Base-by-base conservation (phyloP, 2,888 invertebrate species). In the Pemphredon lugubris region DNA sequence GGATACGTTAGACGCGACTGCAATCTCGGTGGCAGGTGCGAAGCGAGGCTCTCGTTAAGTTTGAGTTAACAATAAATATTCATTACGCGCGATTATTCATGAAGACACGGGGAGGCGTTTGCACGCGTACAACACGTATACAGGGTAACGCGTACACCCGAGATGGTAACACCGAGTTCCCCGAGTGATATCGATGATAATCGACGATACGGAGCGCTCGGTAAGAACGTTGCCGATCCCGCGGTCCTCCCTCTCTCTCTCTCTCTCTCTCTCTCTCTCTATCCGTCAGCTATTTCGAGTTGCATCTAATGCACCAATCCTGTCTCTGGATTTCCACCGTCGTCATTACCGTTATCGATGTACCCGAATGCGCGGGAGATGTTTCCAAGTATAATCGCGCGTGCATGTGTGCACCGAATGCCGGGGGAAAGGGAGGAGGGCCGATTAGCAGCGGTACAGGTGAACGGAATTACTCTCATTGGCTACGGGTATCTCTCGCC, bases 41-140 rank as follows among this genome's bases (percentile, higher is more conserved):
- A 16, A 61, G 50, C 59, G 55, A 54, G 54, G 44, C 64, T 65
- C 83, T 84, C 85, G 82, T 86, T 85, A 85, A 84, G 81, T 84
- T 84, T 85, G 83, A 84, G 77, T 84, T 81, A 83, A 81, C 84
- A 83, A 88, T 88, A 86, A 87, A 87, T 88, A 87, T 88, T 87
- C 87, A 87, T 87, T 86, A 83, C 26, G 26, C 26, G 7, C 26
- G 7, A 11, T 34, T 34, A 26, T 26, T 26, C 26, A 26, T 26
- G 26, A 26, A 7, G 7, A 26, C 4, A 26, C 26, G 26, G 26
- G 26, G 26, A 26, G 4, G 26, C 34, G 34, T 34, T 58, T 23
- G 23, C 14, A 20, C 23, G 16, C 13, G 26, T 11, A 16, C 32
- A n/a, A 18, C 26, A 26, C 26, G 3, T n/a, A 5, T 26, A 26